Evolutionary conservation across 2,888 invertebrate species (phyloP).

Genomic region (Sinohyriopsis cumingii): DNA sequence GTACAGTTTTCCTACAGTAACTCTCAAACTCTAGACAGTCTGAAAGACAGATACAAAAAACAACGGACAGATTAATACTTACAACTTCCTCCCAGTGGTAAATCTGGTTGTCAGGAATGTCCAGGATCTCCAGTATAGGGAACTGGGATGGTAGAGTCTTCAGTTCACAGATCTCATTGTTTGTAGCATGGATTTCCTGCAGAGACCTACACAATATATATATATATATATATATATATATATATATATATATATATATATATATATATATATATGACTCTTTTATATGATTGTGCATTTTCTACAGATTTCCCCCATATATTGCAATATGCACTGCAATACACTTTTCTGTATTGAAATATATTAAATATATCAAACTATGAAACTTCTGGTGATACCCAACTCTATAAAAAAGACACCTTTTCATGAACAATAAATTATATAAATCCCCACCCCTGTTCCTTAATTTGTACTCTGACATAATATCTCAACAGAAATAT

Average conservation of each 20-base stretch:
- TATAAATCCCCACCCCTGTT: too few relatives aligned
- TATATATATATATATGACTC: not conserved
- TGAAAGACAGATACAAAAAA: not conserved
- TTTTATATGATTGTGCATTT: too few relatives aligned
- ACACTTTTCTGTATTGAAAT: too few relatives aligned
- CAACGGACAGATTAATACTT: slow-evolving; percentile 12
- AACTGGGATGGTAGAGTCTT: slow-evolving; percentile 40
- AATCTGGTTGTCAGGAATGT: slow-evolving; percentile 52
- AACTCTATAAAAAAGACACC: too few relatives aligned
- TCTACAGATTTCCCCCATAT: too few relatives aligned
- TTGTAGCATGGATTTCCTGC: slow-evolving; percentile 52
- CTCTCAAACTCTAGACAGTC: not conserved
- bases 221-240: not conserved
- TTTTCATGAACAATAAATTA: too few relatives aligned
- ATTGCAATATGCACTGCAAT: too few relatives aligned
- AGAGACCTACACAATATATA: slow-evolving; percentile 41
- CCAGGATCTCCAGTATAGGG: slow-evolving; percentile 56
- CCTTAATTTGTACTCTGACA: too few relatives aligned
- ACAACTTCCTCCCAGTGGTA: slow-evolving; percentile 58
- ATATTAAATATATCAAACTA: too few relatives aligned
- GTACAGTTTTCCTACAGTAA: too few relatives aligned
- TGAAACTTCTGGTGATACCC: too few relatives aligned
- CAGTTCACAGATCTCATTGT: slow-evolving; percentile 49
- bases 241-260: slow-evolving; percentile 1
- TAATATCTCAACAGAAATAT: too few relatives aligned